phyloP scores from a whole-genome alignment of 2,888 invertebrate genomes.

The Melanostoma scalare region DNA sequence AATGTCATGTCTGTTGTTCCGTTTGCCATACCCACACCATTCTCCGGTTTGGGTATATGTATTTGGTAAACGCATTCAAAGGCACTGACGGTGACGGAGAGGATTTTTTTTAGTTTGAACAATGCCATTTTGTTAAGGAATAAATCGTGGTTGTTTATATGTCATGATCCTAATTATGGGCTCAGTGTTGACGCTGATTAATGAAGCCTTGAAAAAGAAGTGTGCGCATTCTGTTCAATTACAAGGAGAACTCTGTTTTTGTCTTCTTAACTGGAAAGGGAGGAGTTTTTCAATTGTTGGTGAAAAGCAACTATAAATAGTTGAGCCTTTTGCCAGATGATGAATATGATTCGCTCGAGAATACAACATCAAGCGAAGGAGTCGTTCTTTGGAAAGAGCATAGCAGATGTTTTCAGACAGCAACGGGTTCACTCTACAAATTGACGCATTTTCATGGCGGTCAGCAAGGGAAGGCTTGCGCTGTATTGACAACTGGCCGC shows the following conservation, averaged over 20 bases:
- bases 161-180: conserved; percentile 66
- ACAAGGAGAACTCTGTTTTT: conserved; percentile 34
- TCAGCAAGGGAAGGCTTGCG: too few relatives aligned
- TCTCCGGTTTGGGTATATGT: background rate
- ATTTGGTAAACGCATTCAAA: background rate
- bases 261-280: conserved; percentile 5
- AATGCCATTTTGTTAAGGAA: conserved; percentile 47
- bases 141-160: conserved; percentile 63
- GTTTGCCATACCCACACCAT: too few relatives aligned
- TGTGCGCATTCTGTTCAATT: conserved; percentile 66
- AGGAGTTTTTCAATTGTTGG: conserved; percentile 33
- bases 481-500: too few relatives aligned
- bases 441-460: too few relatives aligned
- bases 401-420: background rate
- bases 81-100: conserved; percentile 9
- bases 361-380: background rate
- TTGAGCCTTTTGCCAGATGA: conserved; percentile 37
- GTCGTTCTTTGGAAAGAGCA: conserved; percentile 30
- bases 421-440: too few relatives aligned
- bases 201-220: conserved; percentile 60
- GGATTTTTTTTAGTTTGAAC: conserved; percentile 26
- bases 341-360: conserved; percentile 8
- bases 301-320: conserved; percentile 38
- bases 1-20: conserved; percentile 33
- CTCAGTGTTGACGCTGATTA: conserved; percentile 63